Base-by-base conservation (phyloP, 2,113 vertebrate species). In the Brachyhypopomus gauderio region DNA sequence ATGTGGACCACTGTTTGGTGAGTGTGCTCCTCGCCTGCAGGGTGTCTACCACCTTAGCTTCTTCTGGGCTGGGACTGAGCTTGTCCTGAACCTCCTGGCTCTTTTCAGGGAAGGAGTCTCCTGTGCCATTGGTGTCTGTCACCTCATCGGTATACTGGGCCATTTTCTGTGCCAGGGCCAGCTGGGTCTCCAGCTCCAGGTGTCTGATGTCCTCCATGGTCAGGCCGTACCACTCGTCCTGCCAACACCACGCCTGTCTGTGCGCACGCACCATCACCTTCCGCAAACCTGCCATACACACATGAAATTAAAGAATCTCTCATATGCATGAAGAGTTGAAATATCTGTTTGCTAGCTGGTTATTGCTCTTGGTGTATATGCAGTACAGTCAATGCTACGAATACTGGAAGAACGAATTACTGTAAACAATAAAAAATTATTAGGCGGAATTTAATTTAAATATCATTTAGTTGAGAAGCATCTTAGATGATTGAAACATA, bases 171-270 rank as follows among this genome's bases (percentile, higher is more conserved):
- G 78, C 78, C 27, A 84, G 22, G 5, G 83, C 83, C 59, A 84
- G 66, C 59, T 99, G 97, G 0, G 95, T 95, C 88, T 99, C 97
- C 87, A 95, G 96, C 91, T 99, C 97, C 87, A 99, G 93, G 87
- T 95, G 94, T 76, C 97, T 90, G 91, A 99, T 98, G 86, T 98
- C 95, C 85, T 98, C 97, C 0, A 99, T 99, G 87, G 93, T 98
- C 82, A 99, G 93, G 63, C 97, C 97, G 0, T 93, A 97, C 97
- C 97, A 99, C 52, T 99, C 97, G 0, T 99, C 97, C 92, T 99
- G 97, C 97, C 97, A 99, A 90, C 97, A 99, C 97, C 97, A 99
- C 11, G 97, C 97, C 91, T 99, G 97, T 23, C 97, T 93, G 88
- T 99, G 97, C 25, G 97, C 97, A 48, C 96, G 92, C 25, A 98